These are phyloP conservation scores for Pagetopsis macropterus DNA, from an alignment of 2,797 vertebrate genomes.

Conservation along the genomic window DNA sequence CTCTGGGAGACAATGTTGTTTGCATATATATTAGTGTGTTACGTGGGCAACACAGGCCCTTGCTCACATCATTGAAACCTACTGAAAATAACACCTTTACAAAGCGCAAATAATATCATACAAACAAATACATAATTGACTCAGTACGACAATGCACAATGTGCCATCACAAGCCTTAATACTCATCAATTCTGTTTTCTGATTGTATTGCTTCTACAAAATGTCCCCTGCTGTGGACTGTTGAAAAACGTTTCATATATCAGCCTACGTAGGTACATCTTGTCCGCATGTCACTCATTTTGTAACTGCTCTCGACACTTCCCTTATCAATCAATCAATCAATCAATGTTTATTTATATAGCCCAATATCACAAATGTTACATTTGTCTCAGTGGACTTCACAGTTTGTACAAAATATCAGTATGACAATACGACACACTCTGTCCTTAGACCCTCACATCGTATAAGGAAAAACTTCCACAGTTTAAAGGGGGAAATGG, in stretches of 20 bases:
- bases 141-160: constrained; percentile 33
- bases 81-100: constrained; percentile 29
- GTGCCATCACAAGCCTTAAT: constrained; percentile 3
- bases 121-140: constrained; percentile 13
- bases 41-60: neutral
- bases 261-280: neutral
- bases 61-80: constrained; percentile 15
- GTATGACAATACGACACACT: too few relatives aligned
- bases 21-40: constrained; percentile 7
- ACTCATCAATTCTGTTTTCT: constrained; percentile 20
- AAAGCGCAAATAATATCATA: constrained; percentile 17
- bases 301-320: neutral
- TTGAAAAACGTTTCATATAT: neutral
- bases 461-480: too few relatives aligned
- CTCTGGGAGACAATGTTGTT: constrained; percentile 3
- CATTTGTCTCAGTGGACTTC: too few relatives aligned
- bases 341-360: too few relatives aligned
- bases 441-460: too few relatives aligned
- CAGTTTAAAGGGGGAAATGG: too few relatives aligned
- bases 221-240: neutral
- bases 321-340: neutral
- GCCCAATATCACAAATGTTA: too few relatives aligned
- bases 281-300: neutral
- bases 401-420: too few relatives aligned
- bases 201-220: neutral